phyloP scores from a whole-genome alignment of 2,888 invertebrate genomes.

The Hirtodrosophila cameraria region DNA sequence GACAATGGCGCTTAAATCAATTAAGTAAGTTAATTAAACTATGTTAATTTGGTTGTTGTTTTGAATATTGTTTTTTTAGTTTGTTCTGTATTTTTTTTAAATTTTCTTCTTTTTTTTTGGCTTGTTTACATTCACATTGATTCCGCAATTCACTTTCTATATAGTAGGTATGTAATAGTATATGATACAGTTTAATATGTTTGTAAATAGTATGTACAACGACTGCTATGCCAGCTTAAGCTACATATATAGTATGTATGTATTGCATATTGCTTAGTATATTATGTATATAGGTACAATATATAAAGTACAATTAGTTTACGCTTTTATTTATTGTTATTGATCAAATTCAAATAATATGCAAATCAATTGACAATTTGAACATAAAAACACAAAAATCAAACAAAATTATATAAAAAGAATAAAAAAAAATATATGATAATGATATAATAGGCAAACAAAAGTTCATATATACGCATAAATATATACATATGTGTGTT shows the following conservation, averaged over 20 bases:
- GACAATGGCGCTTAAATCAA: conserved; percentile 1
- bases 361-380: conserved; percentile 54
- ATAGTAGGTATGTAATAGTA: conserved; percentile 44
- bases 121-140: conserved; percentile 77
- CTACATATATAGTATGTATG: conserved; percentile 25
- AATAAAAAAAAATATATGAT: conserved; percentile 15
- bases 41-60: conserved; percentile 13
- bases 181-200: conserved; percentile 47
- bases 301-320: conserved; percentile 51
- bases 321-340: conserved; percentile 25
- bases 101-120: conserved; percentile 55
- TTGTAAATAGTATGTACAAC: conserved; percentile 31
- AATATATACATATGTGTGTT: conserved; percentile 6
- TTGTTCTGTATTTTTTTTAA: conserved; percentile 3
- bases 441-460: conserved; percentile 41
- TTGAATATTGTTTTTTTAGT: conserved; percentile 13
- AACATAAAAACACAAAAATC: conserved; percentile 20
- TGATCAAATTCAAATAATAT: conserved; percentile 37
- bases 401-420: conserved; percentile 7
- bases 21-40: conserved; percentile 19
- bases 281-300: conserved; percentile 12
- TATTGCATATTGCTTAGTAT: conserved; percentile 27
- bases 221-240: conserved; percentile 31
- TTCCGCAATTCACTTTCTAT: conserved; percentile 26
- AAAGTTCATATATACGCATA: background rate